A percentile compares a stretch with the other conserved stretches of the same genome.
Evolutionary conservation across 1,140 invertebrate species (phyloP).

Genomic region (Aphidius gifuensis): DNA sequence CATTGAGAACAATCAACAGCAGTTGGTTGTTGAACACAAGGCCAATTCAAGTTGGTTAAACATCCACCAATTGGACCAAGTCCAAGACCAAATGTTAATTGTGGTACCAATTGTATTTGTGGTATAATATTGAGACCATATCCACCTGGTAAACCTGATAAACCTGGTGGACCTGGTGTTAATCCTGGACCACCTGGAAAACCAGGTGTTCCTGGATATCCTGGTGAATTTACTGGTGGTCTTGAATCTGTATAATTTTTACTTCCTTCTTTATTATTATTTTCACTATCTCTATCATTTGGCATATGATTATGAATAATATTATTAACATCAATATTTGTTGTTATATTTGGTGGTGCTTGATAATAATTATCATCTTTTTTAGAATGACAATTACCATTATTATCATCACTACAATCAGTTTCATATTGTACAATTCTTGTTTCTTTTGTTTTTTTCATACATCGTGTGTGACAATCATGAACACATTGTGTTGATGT

Average conservation of each 20-base stretch:
- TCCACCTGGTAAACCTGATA: neutral
- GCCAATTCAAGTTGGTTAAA: slow-evolving; percentile 28
- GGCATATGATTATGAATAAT: slow-evolving; percentile 31
- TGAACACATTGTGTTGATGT: slow-evolving; percentile 31
- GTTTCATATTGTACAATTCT: slow-evolving; percentile 36
- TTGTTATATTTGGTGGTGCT: slow-evolving; percentile 36
- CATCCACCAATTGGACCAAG: slow-evolving; percentile 29
- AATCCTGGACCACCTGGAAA: slow-evolving; percentile 1
- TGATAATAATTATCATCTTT: neutral
- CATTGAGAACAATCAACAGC: slow-evolving; percentile 38
- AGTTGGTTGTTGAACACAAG: slow-evolving; percentile 27
- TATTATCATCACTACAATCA: slow-evolving; percentile 29
- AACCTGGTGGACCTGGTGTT: neutral
- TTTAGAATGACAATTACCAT: slow-evolving; percentile 9
- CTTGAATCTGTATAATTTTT: neutral
- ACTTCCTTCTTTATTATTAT: neutral
- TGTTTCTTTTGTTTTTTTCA: slow-evolving; percentile 32
- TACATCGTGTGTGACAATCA: slow-evolving; percentile 35
- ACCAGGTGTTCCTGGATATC: neutral
- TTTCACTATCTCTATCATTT: neutral
- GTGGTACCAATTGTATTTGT: slow-evolving; percentile 33
- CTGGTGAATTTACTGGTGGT: neutral
- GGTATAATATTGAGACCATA: slow-evolving; percentile 22
- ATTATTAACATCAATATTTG: slow-evolving; percentile 42
- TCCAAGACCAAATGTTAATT: slow-evolving; percentile 38